Evolutionary conservation across 1,140 invertebrate genomes (phyloP), one percentile per base, ranked within the genome.

Genomic region (Drosophila quadrilineata): DNA sequence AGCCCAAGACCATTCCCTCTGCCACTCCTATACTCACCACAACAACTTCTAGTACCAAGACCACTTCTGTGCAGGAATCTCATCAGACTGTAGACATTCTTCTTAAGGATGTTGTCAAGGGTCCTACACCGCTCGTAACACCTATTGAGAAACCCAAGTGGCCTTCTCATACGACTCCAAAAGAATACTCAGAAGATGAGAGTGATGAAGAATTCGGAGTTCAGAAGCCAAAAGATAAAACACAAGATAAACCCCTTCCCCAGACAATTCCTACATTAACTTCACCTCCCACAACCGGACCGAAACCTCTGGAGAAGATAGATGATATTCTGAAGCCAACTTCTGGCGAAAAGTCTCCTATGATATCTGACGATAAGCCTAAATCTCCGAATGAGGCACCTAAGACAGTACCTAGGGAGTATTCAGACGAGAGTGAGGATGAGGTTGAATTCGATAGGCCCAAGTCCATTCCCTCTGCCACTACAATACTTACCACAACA

Each of bases 161-260:
- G n/a, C n/a, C n/a, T n/a, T n/a, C n/a, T n/a, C n/a, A n/a, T n/a
- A 22, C 10, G 12, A 29, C 2, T 43, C 21, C 29, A 10, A 33
- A 36, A 21, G 40, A 29, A 21, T 38, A 46, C 22, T 66, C 38
- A 2, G 53, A 59, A 10, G 40, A 59, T 24, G 38, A 66, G 9
- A 66, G 35, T 35, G 54, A 40, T 14, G 40, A 28, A 3, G 52
- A 64, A 43, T 16, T 41, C 2, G 40, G 16, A 1, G 10, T 14
- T 16, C 5, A 6, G 5, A 35, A 35, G 33, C 46, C 2, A 35
- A n/a, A n/a, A n/a, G n/a, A n/a, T n/a, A n/a, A n/a, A n/a, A n/a
- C n/a, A n/a, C 5, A 19, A 19, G 6, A 35, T 5, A 35, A 35
- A 0, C 6, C 33, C 5, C 33, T 35, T 14, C 33, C 29, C 12